These are phyloP conservation scores for Pelobates fuscus DNA, from an alignment of 2,113 vertebrate species.

Conservation along the genomic window DNA sequence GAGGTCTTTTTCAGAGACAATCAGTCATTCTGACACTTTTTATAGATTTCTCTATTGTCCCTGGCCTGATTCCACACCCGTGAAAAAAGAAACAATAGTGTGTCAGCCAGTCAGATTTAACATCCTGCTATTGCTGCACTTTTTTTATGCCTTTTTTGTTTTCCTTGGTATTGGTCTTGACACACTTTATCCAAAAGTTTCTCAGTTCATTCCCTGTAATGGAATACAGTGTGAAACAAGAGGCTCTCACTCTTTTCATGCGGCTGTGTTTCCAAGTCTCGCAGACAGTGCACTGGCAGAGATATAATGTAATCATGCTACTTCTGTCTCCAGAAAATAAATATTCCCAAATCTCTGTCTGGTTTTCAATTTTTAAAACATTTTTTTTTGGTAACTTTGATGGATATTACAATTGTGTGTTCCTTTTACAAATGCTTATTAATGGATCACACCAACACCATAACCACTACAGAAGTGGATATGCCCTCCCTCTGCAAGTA, in stretches of 20 bases:
- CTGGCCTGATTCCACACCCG: constrained; percentile 65
- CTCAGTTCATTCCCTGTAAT: constrained; percentile 59
- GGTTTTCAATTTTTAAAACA: too few species aligned
- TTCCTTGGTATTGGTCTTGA: constrained; percentile 55
- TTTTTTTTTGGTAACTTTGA: too few species aligned
- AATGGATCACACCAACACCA: too few species aligned
- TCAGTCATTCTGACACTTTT: constrained; percentile 63
- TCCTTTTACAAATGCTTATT: too few species aligned
- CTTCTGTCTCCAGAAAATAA: constrained; percentile 57
- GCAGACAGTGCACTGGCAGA: constrained; percentile 55
- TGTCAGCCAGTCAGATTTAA: constrained; percentile 52
- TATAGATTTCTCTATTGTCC: constrained; percentile 63
- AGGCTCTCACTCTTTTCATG: constrained; percentile 54
- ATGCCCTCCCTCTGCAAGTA: too few species aligned
- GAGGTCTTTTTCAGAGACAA: constrained; percentile 28
- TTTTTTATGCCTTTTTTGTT: constrained; percentile 51
- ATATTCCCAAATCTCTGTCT: constrained; percentile 48
- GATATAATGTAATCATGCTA: constrained; percentile 54
- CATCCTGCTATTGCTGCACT: constrained; percentile 44
- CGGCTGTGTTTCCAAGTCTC: constrained; percentile 53
- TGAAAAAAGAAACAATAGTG: constrained; percentile 59
- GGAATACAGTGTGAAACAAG: constrained; percentile 64
- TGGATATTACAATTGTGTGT: too few species aligned
- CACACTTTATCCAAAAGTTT: constrained; percentile 54
- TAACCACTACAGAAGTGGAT: too few species aligned